Evolutionary conservation across 2,797 vertebrate genomes (phyloP).

Genomic region (Saguinus oedipus): DNA sequence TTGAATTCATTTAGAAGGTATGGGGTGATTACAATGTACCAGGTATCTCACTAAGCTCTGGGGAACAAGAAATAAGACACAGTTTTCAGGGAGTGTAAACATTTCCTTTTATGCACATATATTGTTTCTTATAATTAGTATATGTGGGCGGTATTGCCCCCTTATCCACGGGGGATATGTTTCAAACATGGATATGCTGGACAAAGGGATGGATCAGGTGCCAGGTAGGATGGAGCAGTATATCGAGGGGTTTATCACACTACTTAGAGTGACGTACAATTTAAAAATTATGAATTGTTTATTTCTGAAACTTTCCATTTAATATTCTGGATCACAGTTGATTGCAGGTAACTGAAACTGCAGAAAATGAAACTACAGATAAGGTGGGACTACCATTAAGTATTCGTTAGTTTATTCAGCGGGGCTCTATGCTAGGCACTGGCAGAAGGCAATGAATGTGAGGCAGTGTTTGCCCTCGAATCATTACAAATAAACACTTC

Average conservation of each 20-base stretch:
- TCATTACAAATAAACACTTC: background rate
- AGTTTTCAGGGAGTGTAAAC: background rate
- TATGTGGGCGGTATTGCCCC: background rate
- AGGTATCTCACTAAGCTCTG: background rate
- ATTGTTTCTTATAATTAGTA: background rate
- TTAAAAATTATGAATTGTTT: background rate
- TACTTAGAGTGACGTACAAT: background rate
- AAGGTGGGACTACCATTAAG: background rate
- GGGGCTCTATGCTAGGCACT: background rate
- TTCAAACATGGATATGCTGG: background rate
- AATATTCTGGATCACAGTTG: background rate
- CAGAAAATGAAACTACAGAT: background rate
- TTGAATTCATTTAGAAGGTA: constrained; percentile 18
- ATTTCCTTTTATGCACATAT: background rate
- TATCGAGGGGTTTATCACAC: background rate
- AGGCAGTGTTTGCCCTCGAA: background rate
- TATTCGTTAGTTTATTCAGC: background rate
- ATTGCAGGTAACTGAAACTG: background rate
- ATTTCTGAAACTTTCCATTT: background rate
- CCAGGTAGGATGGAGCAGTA: background rate
- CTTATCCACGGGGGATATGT: background rate
- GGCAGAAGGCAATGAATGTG: background rate
- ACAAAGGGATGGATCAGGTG: background rate
- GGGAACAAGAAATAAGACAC: background rate
- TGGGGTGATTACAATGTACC: background rate